Evolutionary conservation across 1,140 invertebrate genomes (phyloP).

Genomic region (Probaryconus sp.): DNA sequence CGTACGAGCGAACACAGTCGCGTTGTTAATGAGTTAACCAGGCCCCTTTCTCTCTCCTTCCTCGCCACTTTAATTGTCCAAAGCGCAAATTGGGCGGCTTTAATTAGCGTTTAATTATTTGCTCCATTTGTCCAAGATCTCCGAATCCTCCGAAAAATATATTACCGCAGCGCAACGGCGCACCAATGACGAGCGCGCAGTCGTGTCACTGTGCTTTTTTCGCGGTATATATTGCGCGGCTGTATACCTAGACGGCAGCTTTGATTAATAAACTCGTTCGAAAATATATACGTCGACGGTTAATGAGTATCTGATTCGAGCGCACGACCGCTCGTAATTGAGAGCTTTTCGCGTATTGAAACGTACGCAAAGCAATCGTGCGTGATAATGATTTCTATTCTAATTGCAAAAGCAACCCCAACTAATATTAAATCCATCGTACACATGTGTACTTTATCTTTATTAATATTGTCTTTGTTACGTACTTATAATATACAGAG

Average conservation of each 20-base stretch:
- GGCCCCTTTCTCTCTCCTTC: constrained; percentile 30
- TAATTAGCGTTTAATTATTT: constrained; percentile 78
- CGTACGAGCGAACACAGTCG: constrained; percentile 12
- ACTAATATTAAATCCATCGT: constrained; percentile 26
- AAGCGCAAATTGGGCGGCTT: constrained; percentile 75
- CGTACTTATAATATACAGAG: not conserved
- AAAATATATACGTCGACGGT: constrained; percentile 34
- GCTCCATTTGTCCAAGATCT: constrained; percentile 69
- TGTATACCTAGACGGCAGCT: constrained; percentile 20
- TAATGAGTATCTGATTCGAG: constrained; percentile 28
- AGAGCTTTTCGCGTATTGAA: constrained; percentile 24
- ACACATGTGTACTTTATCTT: constrained; percentile 20
- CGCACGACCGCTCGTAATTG: constrained; percentile 23
- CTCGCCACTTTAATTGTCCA: constrained; percentile 75
- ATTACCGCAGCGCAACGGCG: constrained; percentile 4
- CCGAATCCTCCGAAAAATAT: constrained; percentile 59
- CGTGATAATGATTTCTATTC: constrained; percentile 37
- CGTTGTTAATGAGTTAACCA: constrained; percentile 55
- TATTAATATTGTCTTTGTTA: constrained; percentile 25
- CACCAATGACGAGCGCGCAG: not conserved
- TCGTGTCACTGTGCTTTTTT: not conserved
- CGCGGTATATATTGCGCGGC: constrained; percentile 13
- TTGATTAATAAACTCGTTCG: constrained; percentile 49
- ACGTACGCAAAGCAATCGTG: constrained; percentile 35
- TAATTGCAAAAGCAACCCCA: constrained; percentile 26